Evolutionary conservation across 2,113 vertebrate species (phyloP).

Genomic region (Tricholaema leucomelas): DNA sequence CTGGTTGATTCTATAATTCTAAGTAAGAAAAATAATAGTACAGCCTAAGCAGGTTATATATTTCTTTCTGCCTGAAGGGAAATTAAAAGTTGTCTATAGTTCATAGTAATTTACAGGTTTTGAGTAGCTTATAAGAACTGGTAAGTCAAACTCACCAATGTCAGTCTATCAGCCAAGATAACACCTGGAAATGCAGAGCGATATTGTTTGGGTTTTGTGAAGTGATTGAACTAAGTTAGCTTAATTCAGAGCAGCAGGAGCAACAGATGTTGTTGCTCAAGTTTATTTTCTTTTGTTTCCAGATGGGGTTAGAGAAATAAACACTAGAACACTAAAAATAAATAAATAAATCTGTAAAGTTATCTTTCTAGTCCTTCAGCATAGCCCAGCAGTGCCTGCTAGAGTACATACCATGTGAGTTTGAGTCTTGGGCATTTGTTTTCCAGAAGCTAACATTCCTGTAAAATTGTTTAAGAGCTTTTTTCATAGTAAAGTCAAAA

Average conservation of each 20-base stretch:
- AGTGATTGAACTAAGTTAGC: slow-evolving; percentile 67
- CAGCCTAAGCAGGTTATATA: background rate
- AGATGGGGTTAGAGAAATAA: slow-evolving; percentile 58
- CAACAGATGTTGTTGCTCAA: slow-evolving; percentile 60
- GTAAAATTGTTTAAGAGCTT: background rate
- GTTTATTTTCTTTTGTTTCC: slow-evolving; percentile 65
- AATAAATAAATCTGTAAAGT: background rate
- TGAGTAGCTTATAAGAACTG: background rate
- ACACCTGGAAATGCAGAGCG: slow-evolving; percentile 40
- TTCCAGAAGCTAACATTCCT: background rate
- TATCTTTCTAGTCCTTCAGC: background rate
- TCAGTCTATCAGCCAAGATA: slow-evolving; percentile 18
- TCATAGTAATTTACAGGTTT: background rate
- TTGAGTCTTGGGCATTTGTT: background rate
- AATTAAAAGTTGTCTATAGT: background rate
- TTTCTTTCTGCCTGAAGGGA: background rate
- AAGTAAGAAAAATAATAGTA: background rate
- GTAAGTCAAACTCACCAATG: background rate
- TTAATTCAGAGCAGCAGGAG: slow-evolving; percentile 69
- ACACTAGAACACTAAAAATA: slow-evolving; percentile 8
- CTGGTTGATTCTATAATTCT: too few species aligned
- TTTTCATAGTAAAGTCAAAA: background rate
- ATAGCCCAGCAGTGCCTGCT: background rate
- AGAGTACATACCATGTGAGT: background rate
- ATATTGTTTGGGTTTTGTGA: background rate